Conservation (phyloP, 2,888 invertebrate species). For the Rosalia funebris region DNA sequence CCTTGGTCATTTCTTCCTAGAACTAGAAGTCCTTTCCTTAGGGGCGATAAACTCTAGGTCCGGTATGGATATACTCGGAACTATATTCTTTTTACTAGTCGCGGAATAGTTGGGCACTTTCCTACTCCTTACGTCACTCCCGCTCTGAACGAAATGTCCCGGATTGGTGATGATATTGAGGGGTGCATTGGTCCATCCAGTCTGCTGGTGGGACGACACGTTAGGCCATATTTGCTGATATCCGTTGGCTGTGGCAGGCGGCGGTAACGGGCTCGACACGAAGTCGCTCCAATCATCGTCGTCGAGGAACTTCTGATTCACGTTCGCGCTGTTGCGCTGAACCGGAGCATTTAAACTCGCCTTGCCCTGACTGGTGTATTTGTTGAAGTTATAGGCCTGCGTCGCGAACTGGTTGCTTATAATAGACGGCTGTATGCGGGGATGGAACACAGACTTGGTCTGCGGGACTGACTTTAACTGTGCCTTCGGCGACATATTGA, state of each 20-base stretch:
- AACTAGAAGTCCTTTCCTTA: constrained; percentile 56
- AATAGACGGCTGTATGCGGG: constrained; percentile 51
- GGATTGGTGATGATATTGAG: constrained; percentile 60
- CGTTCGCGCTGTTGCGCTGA: not conserved
- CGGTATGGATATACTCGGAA: constrained; percentile 66
- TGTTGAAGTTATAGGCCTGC: constrained; percentile 39
- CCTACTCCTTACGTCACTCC: constrained; percentile 16
- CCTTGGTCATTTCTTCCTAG: constrained; percentile 61
- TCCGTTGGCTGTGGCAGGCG: constrained; percentile 34
- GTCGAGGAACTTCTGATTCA: constrained; percentile 39
- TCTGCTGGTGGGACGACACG: too few species aligned
- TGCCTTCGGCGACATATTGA: constrained; percentile 32
- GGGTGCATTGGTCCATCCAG: constrained; percentile 22
- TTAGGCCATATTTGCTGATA: too few species aligned
- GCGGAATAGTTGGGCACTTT: constrained; percentile 6
- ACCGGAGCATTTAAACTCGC: not conserved
- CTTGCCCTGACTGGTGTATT: constrained; percentile 18
- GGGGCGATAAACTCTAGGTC: constrained; percentile 69
- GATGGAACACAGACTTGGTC: constrained; percentile 28
- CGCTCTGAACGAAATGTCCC: constrained; percentile 48
- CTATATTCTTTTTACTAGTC: constrained; percentile 41
- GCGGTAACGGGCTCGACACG: constrained; percentile 64
- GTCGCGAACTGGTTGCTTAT: constrained; percentile 57
- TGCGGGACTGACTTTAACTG: constrained; percentile 30
- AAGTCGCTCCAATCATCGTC: constrained; percentile 71